Evolutionary conservation across 2,797 vertebrate species (phyloP).

Genomic region (Apogon hyalosoma): DNA sequence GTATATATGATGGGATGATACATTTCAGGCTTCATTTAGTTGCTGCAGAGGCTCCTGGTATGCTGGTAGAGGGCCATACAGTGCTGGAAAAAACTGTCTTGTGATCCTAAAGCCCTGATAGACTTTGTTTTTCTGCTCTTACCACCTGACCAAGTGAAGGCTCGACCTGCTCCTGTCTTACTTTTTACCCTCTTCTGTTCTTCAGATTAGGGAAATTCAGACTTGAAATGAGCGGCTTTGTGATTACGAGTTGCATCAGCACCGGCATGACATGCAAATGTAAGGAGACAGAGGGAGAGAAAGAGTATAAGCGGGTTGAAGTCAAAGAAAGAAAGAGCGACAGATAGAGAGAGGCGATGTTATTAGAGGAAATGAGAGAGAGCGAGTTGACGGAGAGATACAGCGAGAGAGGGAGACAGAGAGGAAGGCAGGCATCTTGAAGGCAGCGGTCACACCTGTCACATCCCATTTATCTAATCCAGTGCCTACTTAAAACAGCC

Average conservation of each 20-base stretch:
- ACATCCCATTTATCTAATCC: conserved; percentile 90
- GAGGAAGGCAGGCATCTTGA: conserved; percentile 82
- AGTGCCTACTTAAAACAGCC: conserved; percentile 86
- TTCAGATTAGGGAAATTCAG: conserved; percentile 66
- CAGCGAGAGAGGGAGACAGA: conserved; percentile 20
- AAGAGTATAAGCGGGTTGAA: conserved; percentile 44
- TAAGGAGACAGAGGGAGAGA: conserved; percentile 40
- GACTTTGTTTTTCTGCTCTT: conserved; percentile 42
- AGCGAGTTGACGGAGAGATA: conserved; percentile 15
- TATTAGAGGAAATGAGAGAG: conserved; percentile 67
- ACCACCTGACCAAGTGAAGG: conserved; percentile 50
- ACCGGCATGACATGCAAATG: conserved; percentile 45
- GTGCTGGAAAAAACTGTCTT: conserved; percentile 17
- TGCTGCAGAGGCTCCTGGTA: background rate
- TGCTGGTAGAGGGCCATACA: background rate
- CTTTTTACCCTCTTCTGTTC: conserved; percentile 22
- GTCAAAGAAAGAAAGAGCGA: conserved; percentile 34
- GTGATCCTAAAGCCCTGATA: conserved; percentile 46
- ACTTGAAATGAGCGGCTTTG: conserved; percentile 66
- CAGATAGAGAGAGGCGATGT: conserved; percentile 38
- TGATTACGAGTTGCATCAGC: conserved; percentile 70
- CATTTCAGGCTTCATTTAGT: conserved; percentile 23
- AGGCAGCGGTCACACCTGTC: conserved; percentile 88
- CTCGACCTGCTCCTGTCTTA: conserved; percentile 26
- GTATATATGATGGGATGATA: conserved; percentile 12